These are phyloP conservation scores for Rattus norvegicus DNA, from an alignment of 2,113 vertebrate species.

Conservation along the genomic window DNA sequence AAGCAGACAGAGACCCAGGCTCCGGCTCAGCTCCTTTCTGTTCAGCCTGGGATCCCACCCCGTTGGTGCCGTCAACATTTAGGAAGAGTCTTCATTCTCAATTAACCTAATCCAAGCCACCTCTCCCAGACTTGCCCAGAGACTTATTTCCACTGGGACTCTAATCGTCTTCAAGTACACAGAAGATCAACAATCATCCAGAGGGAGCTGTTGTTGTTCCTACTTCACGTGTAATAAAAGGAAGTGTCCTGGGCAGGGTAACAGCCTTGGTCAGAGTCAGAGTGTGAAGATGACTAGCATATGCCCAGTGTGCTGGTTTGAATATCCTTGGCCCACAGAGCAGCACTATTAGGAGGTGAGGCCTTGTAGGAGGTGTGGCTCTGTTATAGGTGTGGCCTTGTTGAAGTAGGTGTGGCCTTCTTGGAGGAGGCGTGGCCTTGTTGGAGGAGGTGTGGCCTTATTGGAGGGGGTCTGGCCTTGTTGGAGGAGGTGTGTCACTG, in stretches of 20 bases:
- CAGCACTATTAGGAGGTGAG: no score
- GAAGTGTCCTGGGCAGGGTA: background rate
- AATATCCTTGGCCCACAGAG: no score
- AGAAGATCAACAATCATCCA: background rate
- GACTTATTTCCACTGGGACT: background rate
- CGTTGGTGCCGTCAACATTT: background rate
- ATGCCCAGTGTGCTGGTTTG: no score
- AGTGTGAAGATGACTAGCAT: no score
- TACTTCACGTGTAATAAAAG: background rate
- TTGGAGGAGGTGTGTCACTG: no score
- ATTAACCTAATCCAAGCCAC: background rate
- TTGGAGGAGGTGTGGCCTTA: no score
- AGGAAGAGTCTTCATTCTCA: background rate
- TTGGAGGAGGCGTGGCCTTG: no score
- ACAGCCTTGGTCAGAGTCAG: background rate
- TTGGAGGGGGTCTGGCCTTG: no score
- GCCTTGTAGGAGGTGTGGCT: no score
- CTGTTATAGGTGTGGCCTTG: no score
- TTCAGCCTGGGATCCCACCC: background rate
- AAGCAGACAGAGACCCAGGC: background rate
- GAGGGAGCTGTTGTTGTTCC: background rate
- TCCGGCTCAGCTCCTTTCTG: background rate
- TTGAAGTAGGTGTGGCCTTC: no score
- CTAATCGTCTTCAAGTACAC: background rate
- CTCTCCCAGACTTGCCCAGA: no score